Conservation (phyloP, 2,113 vertebrate species). For the Microcebus griseorufus region DNA sequence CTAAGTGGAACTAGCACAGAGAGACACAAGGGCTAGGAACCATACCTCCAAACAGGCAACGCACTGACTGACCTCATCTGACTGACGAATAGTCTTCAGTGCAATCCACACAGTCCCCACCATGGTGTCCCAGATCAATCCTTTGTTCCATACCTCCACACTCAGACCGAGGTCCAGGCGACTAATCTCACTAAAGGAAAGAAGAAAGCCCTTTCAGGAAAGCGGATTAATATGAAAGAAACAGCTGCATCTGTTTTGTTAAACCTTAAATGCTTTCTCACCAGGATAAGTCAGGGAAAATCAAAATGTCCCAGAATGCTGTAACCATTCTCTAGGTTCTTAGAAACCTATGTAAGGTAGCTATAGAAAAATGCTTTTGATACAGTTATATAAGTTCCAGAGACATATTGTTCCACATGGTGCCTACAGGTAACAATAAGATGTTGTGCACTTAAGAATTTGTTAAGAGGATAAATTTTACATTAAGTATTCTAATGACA, state of each 20-base stretch:
- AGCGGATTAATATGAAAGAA: conserved; percentile 11
- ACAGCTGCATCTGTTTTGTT: not conserved
- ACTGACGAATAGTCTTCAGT: conserved; percentile 92
- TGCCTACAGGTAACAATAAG: not conserved
- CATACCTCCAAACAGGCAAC: not conserved
- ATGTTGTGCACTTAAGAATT: not conserved
- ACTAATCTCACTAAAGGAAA: conserved; percentile 93
- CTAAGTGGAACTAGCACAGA: not conserved
- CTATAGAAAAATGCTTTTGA: conserved; percentile 15
- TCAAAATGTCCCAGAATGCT: not conserved
- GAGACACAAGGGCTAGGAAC: not conserved
- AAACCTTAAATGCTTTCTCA: not conserved
- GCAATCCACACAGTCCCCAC: conserved; percentile 96
- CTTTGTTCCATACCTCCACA: conserved; percentile 99
- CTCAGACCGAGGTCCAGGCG: conserved; percentile 96
- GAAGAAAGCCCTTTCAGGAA: conserved; percentile 66
- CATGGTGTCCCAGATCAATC: conserved; percentile 99
- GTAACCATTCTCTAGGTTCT: conserved; percentile 3
- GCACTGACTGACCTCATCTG: conserved; percentile 91
- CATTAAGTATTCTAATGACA: not conserved
- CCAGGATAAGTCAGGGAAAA: conserved; percentile 30
- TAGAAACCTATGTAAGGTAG: not conserved
- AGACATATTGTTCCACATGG: not conserved
- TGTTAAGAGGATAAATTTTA: not conserved
- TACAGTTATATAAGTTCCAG: not conserved